Evolutionary conservation across 2,113 vertebrate genomes (phyloP).

Genomic region (Romanogobio albipinnatus): DNA sequence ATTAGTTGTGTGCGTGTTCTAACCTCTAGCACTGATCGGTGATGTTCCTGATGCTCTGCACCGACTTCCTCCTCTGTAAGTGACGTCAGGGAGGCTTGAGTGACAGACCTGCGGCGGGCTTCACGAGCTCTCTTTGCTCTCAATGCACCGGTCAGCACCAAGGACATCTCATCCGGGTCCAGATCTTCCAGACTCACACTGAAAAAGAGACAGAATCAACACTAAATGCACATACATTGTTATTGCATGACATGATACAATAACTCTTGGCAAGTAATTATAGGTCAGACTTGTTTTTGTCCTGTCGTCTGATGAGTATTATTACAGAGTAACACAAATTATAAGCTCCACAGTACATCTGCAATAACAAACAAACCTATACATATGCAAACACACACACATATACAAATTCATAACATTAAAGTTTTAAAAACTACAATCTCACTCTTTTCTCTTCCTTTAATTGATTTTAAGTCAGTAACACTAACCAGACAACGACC

Average conservation of each 20-base stretch:
- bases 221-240: slow-evolving; percentile 1
- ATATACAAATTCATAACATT: not conserved
- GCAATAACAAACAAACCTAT: not conserved
- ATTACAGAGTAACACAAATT: slow-evolving; percentile 4
- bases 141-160: slow-evolving; percentile 51
- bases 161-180: slow-evolving; percentile 61
- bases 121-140: slow-evolving; percentile 41
- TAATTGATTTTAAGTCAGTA: not conserved
- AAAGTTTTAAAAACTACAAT: not conserved
- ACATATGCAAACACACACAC: not conserved
- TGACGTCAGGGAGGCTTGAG: slow-evolving; percentile 59
- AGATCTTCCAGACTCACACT: slow-evolving; percentile 66
- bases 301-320: not conserved
- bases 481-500: not conserved
- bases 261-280: not conserved
- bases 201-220: slow-evolving; percentile 2
- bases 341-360: not conserved
- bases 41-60: slow-evolving; percentile 45
- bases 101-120: slow-evolving; percentile 44
- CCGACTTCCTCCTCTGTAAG: slow-evolving; percentile 61
- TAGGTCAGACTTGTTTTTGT: not conserved
- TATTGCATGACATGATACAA: not conserved
- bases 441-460: slow-evolving; percentile 31
- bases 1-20: not conserved
- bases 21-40: slow-evolving; percentile 59